Base-by-base conservation (phyloP, 2,113 vertebrate genomes). In the Muntiacus muntjak region DNA sequence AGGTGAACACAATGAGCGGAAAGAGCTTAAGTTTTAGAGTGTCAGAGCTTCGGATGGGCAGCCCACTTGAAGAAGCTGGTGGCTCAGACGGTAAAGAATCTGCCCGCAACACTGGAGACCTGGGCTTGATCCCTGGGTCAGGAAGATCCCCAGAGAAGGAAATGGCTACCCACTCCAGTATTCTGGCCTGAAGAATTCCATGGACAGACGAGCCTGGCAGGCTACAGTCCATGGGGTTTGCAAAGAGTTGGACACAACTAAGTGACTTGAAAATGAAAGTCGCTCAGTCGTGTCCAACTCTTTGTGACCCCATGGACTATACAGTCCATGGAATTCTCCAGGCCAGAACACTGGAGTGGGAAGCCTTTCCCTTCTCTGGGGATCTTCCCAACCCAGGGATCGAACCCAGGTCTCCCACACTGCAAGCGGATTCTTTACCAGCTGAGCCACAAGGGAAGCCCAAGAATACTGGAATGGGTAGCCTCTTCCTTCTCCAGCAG, bases 61-160 rank as follows among this genome's bases (percentile, higher is more conserved):
- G 76, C 10, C 25, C 10, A 8, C 12, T n/a, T 40, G 12, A 23
- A 91, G 50, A 82, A 13, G 4, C n/a, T 11, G 21, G 1, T 74
- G 23, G 23, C 21, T 74, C 36, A 40, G 36, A 23, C 10, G 1
- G 36, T 74, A 74, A 74, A 74, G 36, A 40, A 25, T 40, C 36
- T 14, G 71, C 36, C 36, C 0, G 0, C 36, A 43, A 25, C 12
- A 1, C 10, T 0, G 36, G 71, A 74, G 36, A 74, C 71, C 36
- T 25, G 21, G 21, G 71, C 40, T 43, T 23, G 9, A 7, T 71
- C 64, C n/a, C n/a, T 36, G 17, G n/a, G 64, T 25, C 21, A 43
- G 36, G 21, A 43, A 43, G 36, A 74, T 74, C 21, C 71, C 11
- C 11, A 11, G 11, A 74, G 71, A 74, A 74, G 36, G 21, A 43